Evolutionary conservation across 2,888 invertebrate genomes (phyloP), one percentile per base, ranked within the genome.

Genomic region (Drosophila macrothrix): DNA sequence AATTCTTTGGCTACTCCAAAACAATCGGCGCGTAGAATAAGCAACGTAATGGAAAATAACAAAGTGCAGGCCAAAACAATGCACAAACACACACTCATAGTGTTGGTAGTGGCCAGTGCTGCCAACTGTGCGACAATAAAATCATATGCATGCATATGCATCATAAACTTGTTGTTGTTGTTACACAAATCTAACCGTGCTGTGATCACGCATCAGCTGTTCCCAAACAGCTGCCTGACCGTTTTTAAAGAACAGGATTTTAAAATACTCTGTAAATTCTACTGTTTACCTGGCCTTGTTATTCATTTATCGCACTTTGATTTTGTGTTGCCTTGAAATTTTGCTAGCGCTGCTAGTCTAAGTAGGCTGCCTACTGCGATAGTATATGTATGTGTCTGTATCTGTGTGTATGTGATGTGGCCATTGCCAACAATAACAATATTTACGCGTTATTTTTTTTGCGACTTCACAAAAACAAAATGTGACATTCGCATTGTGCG

Each of bases 1-100:
- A 56, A 58, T 53, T 74, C 52, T 41, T 64, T 62, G 49, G 53
- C 37, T 64, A 66, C 39, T 55, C 68, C 49, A 76, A 78, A 76
- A 63, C 59, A 78, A 63, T 62, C 52, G 50, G 76, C 75, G 67
- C 60, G 61, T 72, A 73, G 25, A 61, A 61, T 73, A 76, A 72
- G 77, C 68, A 82, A 74, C 73, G 80, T 71, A 83, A 83, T 80
- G 83, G 82, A 80, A 82, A 80, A 82, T 72, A 83, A 63, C 80
- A 80, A 82, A 82, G 63, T 76, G 83, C 76, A 82, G 67, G 66
- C 80, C 80, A 76, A 80, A 81, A 79, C 73, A 71, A 80, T 82
- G 62, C 82, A 78, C 49, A 67, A 61, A 46, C 43, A 61, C 41
- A 58, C 19, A 56, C 39, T n/a, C 53, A 65, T 29, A 41, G 33